phyloP scores from a whole-genome alignment of 2,888 invertebrate species.

The Ariolimax columbianus region DNA sequence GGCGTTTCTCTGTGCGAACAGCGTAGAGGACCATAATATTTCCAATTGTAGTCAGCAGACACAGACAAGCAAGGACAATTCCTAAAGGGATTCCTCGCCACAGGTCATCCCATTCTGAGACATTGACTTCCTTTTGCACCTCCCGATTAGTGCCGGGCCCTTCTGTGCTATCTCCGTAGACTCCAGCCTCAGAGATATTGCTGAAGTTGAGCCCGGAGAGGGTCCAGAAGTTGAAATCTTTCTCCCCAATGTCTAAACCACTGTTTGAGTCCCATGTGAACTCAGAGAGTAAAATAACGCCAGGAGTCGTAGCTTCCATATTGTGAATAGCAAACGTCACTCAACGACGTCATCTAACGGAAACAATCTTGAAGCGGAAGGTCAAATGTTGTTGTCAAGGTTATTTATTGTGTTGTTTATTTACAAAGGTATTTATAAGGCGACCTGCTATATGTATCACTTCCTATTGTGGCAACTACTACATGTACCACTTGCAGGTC shows the following conservation, averaged over 20 bases:
- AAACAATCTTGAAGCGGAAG: no score
- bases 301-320: constrained; percentile 45
- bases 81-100: constrained; percentile 75
- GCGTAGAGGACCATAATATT: constrained; percentile 81
- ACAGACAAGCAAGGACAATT: constrained; percentile 77
- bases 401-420: no score
- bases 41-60: constrained; percentile 79
- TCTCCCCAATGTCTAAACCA: background rate
- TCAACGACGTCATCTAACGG: background rate
- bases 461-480: no score
- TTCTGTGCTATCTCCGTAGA: background rate
- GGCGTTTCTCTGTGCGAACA: constrained; percentile 80
- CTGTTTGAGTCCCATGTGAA: constrained; percentile 11
- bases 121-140: background rate
- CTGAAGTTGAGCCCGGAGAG: constrained; percentile 10
- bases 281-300: background rate
- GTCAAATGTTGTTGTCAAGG: no score
- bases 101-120: constrained; percentile 54
- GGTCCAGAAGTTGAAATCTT: constrained; percentile 23
- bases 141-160: background rate
- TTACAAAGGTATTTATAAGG: no score
- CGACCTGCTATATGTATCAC: no score
- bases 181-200: background rate
- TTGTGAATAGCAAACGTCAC: background rate
- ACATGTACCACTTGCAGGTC: no score